phyloP scores from a whole-genome alignment of 2,888 invertebrate genomes.

The Yponomeuta evonymella region DNA sequence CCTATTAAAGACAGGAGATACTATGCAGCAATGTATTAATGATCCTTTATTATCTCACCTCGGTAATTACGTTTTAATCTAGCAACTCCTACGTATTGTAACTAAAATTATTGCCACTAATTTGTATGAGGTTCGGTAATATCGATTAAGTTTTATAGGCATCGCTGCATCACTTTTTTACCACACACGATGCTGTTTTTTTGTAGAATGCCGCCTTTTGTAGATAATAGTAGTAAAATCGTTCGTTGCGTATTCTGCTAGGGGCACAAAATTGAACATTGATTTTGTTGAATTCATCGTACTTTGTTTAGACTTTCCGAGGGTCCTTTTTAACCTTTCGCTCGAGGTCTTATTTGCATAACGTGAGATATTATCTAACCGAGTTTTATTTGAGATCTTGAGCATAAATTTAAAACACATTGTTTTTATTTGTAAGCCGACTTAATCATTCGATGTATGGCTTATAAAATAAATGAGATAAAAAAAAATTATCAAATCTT shows the following conservation, averaged over 20 bases:
- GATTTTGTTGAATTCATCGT: neutral
- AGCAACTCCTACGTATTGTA: neutral
- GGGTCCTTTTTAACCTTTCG: no score
- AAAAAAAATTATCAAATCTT: no score
- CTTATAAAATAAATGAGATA: no score
- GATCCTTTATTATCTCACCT: neutral
- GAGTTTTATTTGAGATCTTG: no score
- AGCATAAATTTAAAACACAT: no score
- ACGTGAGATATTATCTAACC: no score
- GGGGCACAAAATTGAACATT: neutral
- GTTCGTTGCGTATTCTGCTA: neutral
- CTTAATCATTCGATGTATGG: no score
- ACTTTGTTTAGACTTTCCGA: no score
- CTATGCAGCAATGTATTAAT: neutral
- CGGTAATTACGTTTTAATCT: conserved; percentile 2
- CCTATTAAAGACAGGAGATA: no score
- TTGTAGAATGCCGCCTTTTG: neutral
- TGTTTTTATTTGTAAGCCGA: no score
- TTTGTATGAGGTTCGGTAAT: neutral
- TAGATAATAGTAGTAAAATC: neutral
- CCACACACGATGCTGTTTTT: conserved; percentile 1
- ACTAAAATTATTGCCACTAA: neutral
- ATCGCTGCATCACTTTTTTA: neutral
- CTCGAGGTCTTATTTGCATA: no score
- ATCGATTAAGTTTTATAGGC: neutral